phyloP scores from a whole-genome alignment of 37 sponge, comb jelly and placozoan species.

The Tethya wilhelma region DNA sequence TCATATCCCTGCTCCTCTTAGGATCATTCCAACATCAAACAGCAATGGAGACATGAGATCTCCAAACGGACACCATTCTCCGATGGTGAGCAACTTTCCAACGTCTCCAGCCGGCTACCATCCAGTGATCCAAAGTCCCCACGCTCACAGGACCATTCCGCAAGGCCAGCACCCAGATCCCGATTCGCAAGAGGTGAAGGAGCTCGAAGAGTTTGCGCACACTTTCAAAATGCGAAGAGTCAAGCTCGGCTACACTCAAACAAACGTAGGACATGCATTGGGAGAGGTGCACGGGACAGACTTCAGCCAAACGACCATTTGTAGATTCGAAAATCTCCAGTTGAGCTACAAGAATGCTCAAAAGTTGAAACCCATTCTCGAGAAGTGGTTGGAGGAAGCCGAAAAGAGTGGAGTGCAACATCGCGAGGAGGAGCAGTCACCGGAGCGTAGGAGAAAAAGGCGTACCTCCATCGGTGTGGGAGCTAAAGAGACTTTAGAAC shows the following conservation, averaged over 20 bases:
- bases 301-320: conserved; percentile 98
- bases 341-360: conserved; percentile 95
- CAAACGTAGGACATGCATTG: conserved; percentile 93
- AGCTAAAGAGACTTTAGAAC: conserved; percentile 89
- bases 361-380: conserved; percentile 94
- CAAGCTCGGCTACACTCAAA: conserved; percentile 98
- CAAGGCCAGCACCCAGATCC: conserved; percentile 64
- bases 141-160: conserved; percentile 51
- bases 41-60: conserved; percentile 44
- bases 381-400: conserved; percentile 96
- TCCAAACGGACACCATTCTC: conserved; percentile 27
- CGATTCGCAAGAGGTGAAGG: conserved; percentile 85
- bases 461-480: conserved; percentile 83
- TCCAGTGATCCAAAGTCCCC: conserved; percentile 42
- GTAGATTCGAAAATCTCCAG: conserved; percentile 96
- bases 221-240: conserved; percentile 85
- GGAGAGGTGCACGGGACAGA: conserved; percentile 94
- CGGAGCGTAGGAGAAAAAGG: conserved; percentile 88
- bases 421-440: conserved; percentile 75
- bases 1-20: neutral
- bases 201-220: conserved; percentile 88
- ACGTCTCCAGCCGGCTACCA: conserved; percentile 7
- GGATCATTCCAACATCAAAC: conserved; percentile 11
- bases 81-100: conserved; percentile 17
- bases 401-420: conserved; percentile 76